Conservation (phyloP, 2,888 invertebrate species). For the Drosophila vallismaia region DNA sequence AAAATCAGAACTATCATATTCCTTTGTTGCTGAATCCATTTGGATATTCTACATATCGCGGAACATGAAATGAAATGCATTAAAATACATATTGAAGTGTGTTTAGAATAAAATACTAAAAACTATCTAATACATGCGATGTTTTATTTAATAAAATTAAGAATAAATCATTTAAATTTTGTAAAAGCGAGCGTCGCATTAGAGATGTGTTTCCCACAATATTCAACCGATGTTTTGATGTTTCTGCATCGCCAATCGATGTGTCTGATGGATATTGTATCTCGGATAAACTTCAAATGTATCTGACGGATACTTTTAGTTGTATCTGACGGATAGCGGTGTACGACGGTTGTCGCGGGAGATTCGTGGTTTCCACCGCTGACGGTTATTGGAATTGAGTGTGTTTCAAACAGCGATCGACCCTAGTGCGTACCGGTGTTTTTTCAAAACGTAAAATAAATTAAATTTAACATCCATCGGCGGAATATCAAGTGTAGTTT, state of each 20-base stretch:
- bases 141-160: neutral
- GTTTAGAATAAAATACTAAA: neutral
- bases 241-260: neutral
- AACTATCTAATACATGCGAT: neutral
- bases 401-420: conserved; percentile 26
- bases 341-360: conserved; percentile 20
- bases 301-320: conserved; percentile 11
- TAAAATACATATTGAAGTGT: neutral
- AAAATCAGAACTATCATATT: conserved; percentile 89
- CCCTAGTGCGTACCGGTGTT: conserved; percentile 14
- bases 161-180: too few relatives aligned
- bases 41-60: conserved; percentile 89
- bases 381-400: conserved; percentile 27
- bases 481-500: neutral
- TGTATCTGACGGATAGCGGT: conserved; percentile 20
- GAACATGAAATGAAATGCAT: conserved; percentile 77
- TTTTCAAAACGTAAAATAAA: conserved; percentile 3
- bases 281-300: neutral
- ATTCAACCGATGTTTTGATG: neutral
- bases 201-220: neutral
- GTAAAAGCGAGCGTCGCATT: neutral
- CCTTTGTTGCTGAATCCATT: conserved; percentile 90
- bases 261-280: neutral
- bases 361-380: conserved; percentile 16
- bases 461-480: neutral